Evolutionary conservation across 2,888 invertebrate genomes (phyloP).

Genomic region (Plemyria rubiginata): DNA sequence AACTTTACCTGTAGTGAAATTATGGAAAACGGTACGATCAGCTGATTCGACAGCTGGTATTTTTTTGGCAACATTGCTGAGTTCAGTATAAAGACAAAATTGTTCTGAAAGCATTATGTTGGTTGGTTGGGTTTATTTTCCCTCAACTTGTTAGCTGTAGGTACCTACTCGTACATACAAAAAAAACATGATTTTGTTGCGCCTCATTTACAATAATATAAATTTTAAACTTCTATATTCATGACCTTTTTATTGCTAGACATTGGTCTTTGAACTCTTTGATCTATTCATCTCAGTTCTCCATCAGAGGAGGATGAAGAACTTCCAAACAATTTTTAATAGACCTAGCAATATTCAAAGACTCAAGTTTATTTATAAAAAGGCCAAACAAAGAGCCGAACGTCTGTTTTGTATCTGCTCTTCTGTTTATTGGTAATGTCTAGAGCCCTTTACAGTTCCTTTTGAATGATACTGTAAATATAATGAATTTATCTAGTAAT

Average conservation of each 20-base stretch:
- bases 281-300: slow-evolving; percentile 25
- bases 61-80: slow-evolving; percentile 13
- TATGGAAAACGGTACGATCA: slow-evolving; percentile 56
- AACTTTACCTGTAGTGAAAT: slow-evolving; percentile 64
- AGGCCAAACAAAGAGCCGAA: slow-evolving; percentile 67
- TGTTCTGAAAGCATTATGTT: too few relatives aligned
- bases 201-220: too few relatives aligned
- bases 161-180: too few relatives aligned
- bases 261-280: slow-evolving; percentile 15
- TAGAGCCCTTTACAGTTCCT: slow-evolving; percentile 57
- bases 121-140: too few relatives aligned
- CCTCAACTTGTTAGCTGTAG: too few relatives aligned
- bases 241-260: background rate
- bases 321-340: slow-evolving; percentile 42
- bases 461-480: slow-evolving; percentile 58
- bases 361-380: slow-evolving; percentile 71
- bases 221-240: slow-evolving; percentile 16
- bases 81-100: background rate
- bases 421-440: slow-evolving; percentile 76
- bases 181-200: too few relatives aligned
- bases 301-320: slow-evolving; percentile 35
- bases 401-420: slow-evolving; percentile 78
- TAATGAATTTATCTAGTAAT: slow-evolving; percentile 49
- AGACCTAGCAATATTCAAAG: slow-evolving; percentile 54
- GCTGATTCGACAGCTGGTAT: slow-evolving; percentile 56